These are phyloP conservation scores for Cataglyphis cursor DNA, from an alignment of 2,888 invertebrate species.

Conservation along the genomic window DNA sequence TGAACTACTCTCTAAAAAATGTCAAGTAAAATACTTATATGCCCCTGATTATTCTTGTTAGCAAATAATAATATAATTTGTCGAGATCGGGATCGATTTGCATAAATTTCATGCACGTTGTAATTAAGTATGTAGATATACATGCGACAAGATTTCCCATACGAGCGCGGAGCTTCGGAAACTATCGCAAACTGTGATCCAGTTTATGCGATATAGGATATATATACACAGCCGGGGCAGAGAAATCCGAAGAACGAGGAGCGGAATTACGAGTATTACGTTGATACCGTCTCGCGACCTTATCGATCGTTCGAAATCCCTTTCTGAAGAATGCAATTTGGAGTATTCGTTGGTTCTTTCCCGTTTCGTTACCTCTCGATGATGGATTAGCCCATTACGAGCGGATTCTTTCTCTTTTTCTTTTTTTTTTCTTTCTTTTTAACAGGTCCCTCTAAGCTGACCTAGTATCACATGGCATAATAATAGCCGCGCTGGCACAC, in stretches of 20 bases:
- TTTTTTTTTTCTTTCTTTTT: slow-evolving; percentile 28
- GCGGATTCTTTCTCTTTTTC: slow-evolving; percentile 21
- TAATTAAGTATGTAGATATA: slow-evolving; percentile 44
- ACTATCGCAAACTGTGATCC: slow-evolving; percentile 72
- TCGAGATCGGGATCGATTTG: slow-evolving; percentile 1
- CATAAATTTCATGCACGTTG: slow-evolving; percentile 5
- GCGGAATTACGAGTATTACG: slow-evolving; percentile 58
- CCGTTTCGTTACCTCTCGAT: slow-evolving; percentile 44
- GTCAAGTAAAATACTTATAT: neutral
- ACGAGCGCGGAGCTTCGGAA: slow-evolving; percentile 63
- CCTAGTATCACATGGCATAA: slow-evolving; percentile 57
- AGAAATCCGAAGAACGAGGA: slow-evolving; percentile 69
- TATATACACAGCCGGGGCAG: slow-evolving; percentile 59
- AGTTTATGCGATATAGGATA: slow-evolving; percentile 49
- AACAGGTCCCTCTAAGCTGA: slow-evolving; percentile 31
- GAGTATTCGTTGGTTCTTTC: slow-evolving; percentile 47
- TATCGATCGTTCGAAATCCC: slow-evolving; percentile 55
- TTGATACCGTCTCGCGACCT: slow-evolving; percentile 53
- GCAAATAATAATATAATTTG: slow-evolving; percentile 17
- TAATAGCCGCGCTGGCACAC: slow-evolving; percentile 38
- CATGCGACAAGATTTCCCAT: slow-evolving; percentile 55
- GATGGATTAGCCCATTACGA: slow-evolving; percentile 58
- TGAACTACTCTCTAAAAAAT: neutral
- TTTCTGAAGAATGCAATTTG: slow-evolving; percentile 57
- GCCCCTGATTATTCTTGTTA: neutral